phyloP scores from a whole-genome alignment of 2,113 vertebrate species.

The Asarcornis scutulata region DNA sequence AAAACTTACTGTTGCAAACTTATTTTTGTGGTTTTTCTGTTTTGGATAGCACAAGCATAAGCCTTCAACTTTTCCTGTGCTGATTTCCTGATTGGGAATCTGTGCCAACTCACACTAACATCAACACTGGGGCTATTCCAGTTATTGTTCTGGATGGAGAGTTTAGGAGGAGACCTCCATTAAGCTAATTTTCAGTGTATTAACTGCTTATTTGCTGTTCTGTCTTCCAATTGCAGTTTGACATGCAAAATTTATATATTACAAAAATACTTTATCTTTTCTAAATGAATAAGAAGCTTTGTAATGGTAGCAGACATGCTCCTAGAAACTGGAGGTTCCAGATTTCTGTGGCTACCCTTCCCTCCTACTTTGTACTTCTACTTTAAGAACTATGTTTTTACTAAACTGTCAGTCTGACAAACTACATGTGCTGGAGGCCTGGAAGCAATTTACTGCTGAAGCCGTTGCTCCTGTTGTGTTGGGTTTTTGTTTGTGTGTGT shows the following conservation, averaged over 20 bases:
- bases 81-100: slow-evolving; percentile 13
- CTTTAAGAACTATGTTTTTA: background rate
- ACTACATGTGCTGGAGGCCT: background rate
- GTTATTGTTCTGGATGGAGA: slow-evolving; percentile 51
- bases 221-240: background rate
- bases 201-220: slow-evolving; percentile 32
- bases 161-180: background rate
- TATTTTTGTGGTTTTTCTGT: background rate
- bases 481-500: too few species aligned
- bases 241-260: background rate
- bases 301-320: background rate
- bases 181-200: background rate
- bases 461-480: background rate
- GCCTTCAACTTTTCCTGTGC: slow-evolving; percentile 37
- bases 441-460: background rate
- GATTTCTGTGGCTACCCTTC: background rate
- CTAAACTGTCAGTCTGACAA: background rate
- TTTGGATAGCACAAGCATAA: background rate
- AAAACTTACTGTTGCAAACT: background rate
- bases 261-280: background rate
- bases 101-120: slow-evolving; percentile 9
- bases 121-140: slow-evolving; percentile 30
- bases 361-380: background rate
- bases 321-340: background rate
- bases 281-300: background rate